phyloP scores from a whole-genome alignment of 64 coral and sea anemone species.

The Hydrozoanthus tunicans region DNA sequence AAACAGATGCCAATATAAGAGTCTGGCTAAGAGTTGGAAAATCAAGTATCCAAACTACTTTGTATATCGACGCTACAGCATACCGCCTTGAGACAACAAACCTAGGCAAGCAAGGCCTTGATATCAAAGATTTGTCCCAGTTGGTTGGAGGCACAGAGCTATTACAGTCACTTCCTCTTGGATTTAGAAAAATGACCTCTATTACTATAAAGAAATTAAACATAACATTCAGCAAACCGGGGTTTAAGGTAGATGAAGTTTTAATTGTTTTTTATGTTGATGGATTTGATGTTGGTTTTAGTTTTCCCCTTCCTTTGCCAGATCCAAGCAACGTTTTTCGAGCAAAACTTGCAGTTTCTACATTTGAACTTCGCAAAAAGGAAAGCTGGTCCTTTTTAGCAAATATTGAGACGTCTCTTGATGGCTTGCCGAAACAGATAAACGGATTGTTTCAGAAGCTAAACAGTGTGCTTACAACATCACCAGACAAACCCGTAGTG shows the following conservation, averaged over 20 bases:
- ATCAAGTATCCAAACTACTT: conserved; percentile 8
- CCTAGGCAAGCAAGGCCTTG: conserved; percentile 25
- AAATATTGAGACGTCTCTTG: conserved; percentile 47
- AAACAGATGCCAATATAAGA: conserved; percentile 3
- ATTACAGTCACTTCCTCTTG: conserved; percentile 41
- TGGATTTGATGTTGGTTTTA: conserved; percentile 70
- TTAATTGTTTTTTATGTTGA: conserved; percentile 43
- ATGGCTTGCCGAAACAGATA: conserved; percentile 49
- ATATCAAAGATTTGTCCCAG: conserved; percentile 38
- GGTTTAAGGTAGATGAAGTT: conserved; percentile 61
- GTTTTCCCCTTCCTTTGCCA: conserved; percentile 61
- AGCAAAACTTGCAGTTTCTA: conserved; percentile 44
- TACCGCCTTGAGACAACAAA: conserved; percentile 16
- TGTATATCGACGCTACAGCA: background rate
- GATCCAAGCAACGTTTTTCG: conserved; percentile 63
- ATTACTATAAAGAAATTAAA: conserved; percentile 53
- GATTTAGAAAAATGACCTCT: conserved; percentile 31
- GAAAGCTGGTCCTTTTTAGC: conserved; percentile 52
- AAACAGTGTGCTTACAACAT: conserved; percentile 36
- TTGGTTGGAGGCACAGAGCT: conserved; percentile 59
- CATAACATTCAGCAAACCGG: conserved; percentile 67
- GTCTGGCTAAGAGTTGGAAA: conserved; percentile 38
- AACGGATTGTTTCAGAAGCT: conserved; percentile 49
- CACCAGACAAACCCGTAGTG: conserved; percentile 17
- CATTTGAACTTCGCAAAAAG: conserved; percentile 35